Evolutionary conservation across 2,888 invertebrate genomes (phyloP), one percentile per base, ranked within the genome.

Genomic region (Lasioglossum vierecki): DNA sequence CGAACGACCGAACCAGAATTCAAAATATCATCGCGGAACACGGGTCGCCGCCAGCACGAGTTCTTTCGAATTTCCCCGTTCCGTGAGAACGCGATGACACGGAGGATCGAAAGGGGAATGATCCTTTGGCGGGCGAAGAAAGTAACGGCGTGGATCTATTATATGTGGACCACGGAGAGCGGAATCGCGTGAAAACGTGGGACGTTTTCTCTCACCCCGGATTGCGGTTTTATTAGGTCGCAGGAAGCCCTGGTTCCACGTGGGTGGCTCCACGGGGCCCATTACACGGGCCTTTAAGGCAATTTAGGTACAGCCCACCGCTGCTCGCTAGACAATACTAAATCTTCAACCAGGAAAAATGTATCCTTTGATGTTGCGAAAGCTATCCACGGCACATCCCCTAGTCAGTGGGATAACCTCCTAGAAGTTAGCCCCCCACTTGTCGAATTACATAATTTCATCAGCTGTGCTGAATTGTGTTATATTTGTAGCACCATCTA

Each of bases 321-420:
- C 46, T 63, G 41, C 63, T 77, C 30, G 49, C 88, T 88, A 89
- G 84, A 89, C 89, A 89, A 89, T 88, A 80, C 83, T 76, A 78
- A 88, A 88, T 89, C 83, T 82, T 70, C 18, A 11, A 44, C 46
- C 39, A 53, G 78, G 57, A 39, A 79, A 72, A 76, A 60, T 30
- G 79, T 76, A 66, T 76, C 85, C 89, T 88, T 88, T 89, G 82
- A 89, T 71, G 76, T 82, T 79, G 80, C 82, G 88, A 90, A 88
- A 87, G 87, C 85, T 85, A 80, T 85, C 83, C 76, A 81, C 76
- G 82, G 35, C 74, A 22, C 49, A 22, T 49, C 49, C 71, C 53
- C 82, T 30, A 73, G 84, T 73, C 80, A 39, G 68, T 63, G 4
- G 70, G n/a, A n/a, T n/a, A n/a, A 2, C 30, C 30, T 35, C 30